Percentiles rank a stretch among this genome's conserved stretches.
phyloP scores from a whole-genome alignment of 2,797 vertebrate species.

The Mormyrus proboscirostris region DNA sequence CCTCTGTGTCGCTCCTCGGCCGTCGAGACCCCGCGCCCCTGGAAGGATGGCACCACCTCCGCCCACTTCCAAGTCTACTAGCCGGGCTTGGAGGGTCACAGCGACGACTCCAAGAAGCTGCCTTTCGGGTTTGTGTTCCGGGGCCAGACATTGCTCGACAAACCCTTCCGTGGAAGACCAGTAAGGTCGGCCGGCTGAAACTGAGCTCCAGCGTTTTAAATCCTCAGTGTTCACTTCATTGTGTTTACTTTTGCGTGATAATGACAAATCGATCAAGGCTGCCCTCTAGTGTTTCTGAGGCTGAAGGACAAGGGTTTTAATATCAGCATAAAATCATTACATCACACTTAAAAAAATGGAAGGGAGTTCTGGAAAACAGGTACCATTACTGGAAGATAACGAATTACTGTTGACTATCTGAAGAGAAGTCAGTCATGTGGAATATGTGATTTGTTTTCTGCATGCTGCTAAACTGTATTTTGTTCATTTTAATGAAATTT shows the following conservation, averaged over 20 bases:
- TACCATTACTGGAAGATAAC: neutral
- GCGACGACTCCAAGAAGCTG: neutral
- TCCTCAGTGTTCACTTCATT: neutral
- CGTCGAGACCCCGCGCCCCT: slow-evolving; percentile 82
- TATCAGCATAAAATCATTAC: neutral
- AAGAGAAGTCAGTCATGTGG: neutral
- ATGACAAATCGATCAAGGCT: neutral
- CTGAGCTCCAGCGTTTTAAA: neutral
- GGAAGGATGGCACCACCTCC: slow-evolving; percentile 95
- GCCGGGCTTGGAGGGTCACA: neutral
- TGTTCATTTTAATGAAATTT: slow-evolving; percentile 2
- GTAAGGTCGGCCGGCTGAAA: neutral
- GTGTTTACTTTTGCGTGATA: neutral
- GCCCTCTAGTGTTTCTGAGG: neutral
- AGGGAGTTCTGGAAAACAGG: neutral
- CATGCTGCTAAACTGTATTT: slow-evolving; percentile 8
- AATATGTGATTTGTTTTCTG: neutral
- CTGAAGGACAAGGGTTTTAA: neutral
- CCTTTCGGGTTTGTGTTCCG: neutral
- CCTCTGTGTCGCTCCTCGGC: slow-evolving; percentile 85
- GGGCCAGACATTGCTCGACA: neutral
- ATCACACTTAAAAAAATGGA: slow-evolving; percentile 1
- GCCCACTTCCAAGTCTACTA: slow-evolving; percentile 96
- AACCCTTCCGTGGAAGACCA: neutral
- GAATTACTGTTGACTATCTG: neutral